Conservation (phyloP, 2,888 invertebrate genomes). For the Drosophila longiperda region DNA sequence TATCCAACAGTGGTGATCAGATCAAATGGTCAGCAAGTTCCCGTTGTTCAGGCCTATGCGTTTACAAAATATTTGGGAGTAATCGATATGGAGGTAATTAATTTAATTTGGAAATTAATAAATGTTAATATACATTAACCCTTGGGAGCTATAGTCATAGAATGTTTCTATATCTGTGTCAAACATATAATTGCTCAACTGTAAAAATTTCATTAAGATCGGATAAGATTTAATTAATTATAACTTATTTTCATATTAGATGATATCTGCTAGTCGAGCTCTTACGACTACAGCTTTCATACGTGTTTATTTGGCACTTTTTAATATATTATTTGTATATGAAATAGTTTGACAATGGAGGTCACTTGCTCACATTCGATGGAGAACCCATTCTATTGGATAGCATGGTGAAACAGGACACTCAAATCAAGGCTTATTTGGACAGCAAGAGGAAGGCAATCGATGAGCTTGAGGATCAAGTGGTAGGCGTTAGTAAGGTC, state of each 20-base stretch:
- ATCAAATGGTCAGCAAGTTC: slow-evolving; percentile 89
- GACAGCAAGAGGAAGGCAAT: slow-evolving; percentile 86
- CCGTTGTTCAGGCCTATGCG: slow-evolving; percentile 95
- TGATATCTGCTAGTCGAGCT: not conserved
- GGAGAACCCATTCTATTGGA: slow-evolving; percentile 92
- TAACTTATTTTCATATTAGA: no score
- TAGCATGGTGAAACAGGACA: slow-evolving; percentile 87
- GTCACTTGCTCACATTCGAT: slow-evolving; percentile 87
- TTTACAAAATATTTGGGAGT: slow-evolving; percentile 96
- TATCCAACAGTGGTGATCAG: slow-evolving; percentile 92
- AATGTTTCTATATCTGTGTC: not conserved
- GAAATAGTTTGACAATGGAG: slow-evolving; percentile 87
- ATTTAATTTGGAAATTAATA: not conserved
- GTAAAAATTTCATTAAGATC: no score
- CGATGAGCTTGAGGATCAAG: slow-evolving; percentile 68
- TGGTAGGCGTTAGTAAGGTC: slow-evolving; percentile 89
- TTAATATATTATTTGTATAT: not conserved
- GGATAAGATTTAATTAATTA: no score
- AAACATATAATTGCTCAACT: no score
- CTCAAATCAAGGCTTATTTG: slow-evolving; percentile 86
- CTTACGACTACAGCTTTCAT: not conserved
- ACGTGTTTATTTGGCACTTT: no score
- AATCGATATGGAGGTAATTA: slow-evolving; percentile 86
- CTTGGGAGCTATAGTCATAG: not conserved
- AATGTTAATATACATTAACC: not conserved